A percentile compares a stretch with the other conserved stretches of the same genome.
phyloP scores from a whole-genome alignment of 2,888 invertebrate genomes.

The Hydropsyche betteni region DNA sequence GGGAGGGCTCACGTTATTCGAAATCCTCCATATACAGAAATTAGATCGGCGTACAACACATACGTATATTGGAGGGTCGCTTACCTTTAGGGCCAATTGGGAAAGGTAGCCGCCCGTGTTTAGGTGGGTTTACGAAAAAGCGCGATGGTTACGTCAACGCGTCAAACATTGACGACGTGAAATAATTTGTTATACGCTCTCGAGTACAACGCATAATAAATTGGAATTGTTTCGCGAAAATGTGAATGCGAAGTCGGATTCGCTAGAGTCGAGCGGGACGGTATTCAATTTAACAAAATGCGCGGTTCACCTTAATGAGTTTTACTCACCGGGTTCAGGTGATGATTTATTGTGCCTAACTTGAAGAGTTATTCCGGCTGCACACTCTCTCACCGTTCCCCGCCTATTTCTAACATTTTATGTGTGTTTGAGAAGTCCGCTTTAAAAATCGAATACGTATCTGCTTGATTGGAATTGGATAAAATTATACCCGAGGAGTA shows the following conservation, averaged over 20 bases:
- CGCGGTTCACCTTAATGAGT: constrained; percentile 48
- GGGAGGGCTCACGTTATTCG: constrained; percentile 22
- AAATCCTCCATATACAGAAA: constrained; percentile 17
- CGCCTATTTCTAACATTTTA: neutral
- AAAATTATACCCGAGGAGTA: too few relatives aligned
- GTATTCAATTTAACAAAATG: constrained; percentile 50
- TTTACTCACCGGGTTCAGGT: constrained; percentile 48
- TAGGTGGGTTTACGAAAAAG: neutral
- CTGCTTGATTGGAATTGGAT: too few relatives aligned
- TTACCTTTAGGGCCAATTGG: constrained; percentile 1
- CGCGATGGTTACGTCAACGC: constrained; percentile 17
- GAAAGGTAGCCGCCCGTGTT: neutral
- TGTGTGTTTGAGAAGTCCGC: too few relatives aligned
- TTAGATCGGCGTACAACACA: constrained; percentile 9
- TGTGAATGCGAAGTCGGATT: constrained; percentile 22
- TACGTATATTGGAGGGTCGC: constrained; percentile 6
- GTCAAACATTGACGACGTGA: neutral
- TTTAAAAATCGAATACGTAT: too few relatives aligned
- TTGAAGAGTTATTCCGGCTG: constrained; percentile 19
- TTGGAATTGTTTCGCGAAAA: constrained; percentile 11
- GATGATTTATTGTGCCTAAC: constrained; percentile 51
- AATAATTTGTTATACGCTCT: neutral
- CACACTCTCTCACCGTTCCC: neutral
- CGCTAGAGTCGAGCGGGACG: neutral
- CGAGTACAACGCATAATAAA: neutral